Evolutionary conservation across 2,888 invertebrate genomes (phyloP), one percentile per base, ranked within the genome.

Genomic region (Gisinianus flammeolus): DNA sequence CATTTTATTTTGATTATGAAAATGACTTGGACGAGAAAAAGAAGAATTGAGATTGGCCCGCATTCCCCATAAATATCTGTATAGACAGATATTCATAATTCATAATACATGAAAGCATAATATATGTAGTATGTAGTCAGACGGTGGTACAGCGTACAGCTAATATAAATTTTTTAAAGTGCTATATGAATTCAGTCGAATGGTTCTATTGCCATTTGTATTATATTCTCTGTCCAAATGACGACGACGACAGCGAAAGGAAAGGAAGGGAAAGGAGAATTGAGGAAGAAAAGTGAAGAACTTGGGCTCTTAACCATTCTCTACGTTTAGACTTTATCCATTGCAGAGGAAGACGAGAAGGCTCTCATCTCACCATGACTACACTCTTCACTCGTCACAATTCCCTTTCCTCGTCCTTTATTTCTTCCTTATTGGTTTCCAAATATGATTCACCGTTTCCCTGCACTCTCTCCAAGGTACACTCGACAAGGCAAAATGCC

Each of bases 321-420:
- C 56, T 56, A n/a, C 56, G 56, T n/a, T 22, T 56, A n/a, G 5
- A 44, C 19, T 44, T 44, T 44, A 44, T 19, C 16, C 44, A 44
- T 44, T 16, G 44, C 16, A 44, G 64, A 64, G 2, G 64, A 64
- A 2, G 4, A 58, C 2, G 58, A 64, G 64, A 26, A 64, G 64
- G 64, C 64, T 64, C 64, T 64, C 64, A 24, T 24, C 64, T 64
- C 64, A 64, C 64, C 64, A 64, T 64, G 64, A 64, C 64, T 64
- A 64, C 64, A 64, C 64, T 64, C 64, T 64, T 64, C 56, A 56
- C n/a, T 4, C 16, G n/a, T 56, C 56, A 44, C 10, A 16, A 44
- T 8, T 44, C 56, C n/a, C 56, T 56, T 56, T 22, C 19, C 56
- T n/a, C n/a, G n/a, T n/a, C n/a, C n/a, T n/a, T n/a, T n/a, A n/a